Evolutionary conservation across 2,888 invertebrate genomes (phyloP), one percentile per base, ranked within the genome.

Genomic region (Cataglyphis livida): DNA sequence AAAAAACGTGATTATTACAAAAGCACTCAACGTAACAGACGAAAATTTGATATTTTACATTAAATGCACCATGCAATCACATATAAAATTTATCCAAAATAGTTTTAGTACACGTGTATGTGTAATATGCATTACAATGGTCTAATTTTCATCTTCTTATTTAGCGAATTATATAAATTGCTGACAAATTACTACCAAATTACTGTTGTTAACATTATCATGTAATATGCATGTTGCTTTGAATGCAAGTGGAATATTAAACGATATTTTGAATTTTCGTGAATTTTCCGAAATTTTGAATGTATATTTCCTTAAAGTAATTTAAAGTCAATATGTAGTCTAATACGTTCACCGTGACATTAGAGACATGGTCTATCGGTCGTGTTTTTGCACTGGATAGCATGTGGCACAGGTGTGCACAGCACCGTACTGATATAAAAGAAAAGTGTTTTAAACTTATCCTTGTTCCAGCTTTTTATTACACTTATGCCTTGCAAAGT

Each of bases 401-500:
- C 41, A 79, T 28, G 44, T 44, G 70, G 25, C 78, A 35, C 78
- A 79, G 78, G 78, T 79, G 78, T 15, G 51, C 57, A 41, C 6
- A 32, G 76, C 68, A 18, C 10, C 25, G n/a, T 59, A 48, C 70
- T 41, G 44, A 70, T 70, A 61, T 70, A 70, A 70, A 70, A 44
- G 70, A 78, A 76, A 79, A 70, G 44, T 78, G 59, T 78, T 70
- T 44, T 59, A 70, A 79, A 70, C 59, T 79, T 79, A 59, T 51
- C 32, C 68, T 48, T 68, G 51, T 54, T 35, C 35, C 25, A 59
- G 32, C 59, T 70, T 79, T 12, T 79, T 79, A 70, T 79, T 79
- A 59, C 78, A 32, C 78, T 59, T 21, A 18, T 70, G 21, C 59
- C 44, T 79, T 35, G 70, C 25, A 70, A 70, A 79, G 78, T 79